These are phyloP conservation scores for Zelostemma sp. DNA, from an alignment of 1,140 invertebrate species.

Conservation along the genomic window DNA sequence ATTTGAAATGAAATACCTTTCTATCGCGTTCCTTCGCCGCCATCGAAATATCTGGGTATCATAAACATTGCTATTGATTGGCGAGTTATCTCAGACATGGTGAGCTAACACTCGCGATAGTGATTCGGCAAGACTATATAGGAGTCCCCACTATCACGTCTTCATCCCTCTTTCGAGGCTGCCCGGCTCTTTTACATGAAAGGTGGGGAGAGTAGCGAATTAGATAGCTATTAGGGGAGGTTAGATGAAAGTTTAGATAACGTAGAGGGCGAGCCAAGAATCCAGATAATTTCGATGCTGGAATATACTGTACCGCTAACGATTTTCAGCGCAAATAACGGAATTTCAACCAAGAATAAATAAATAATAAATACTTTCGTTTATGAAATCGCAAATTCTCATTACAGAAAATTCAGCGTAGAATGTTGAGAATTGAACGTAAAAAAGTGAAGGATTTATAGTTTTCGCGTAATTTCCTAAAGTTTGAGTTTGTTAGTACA, in stretches of 20 bases:
- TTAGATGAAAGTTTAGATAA: conserved; percentile 53
- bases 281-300: conserved; percentile 8
- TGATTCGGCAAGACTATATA: conserved; percentile 38
- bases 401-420: too few species aligned
- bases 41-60: neutral
- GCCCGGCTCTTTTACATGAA: conserved; percentile 46
- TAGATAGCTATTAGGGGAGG: conserved; percentile 49
- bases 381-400: neutral
- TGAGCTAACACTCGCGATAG: conserved; percentile 10
- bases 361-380: too few species aligned
- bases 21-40: too few species aligned
- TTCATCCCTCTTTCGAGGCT: conserved; percentile 44
- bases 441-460: neutral
- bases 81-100: neutral
- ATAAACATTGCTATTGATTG: neutral
- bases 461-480: conserved; percentile 1
- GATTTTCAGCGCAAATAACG: too few species aligned
- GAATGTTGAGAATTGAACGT: neutral
- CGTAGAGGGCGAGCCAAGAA: conserved; percentile 45
- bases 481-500: conserved; percentile 8
- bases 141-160: conserved; percentile 32
- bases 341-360: too few species aligned
- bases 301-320: too few species aligned
- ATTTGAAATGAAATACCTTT: too few species aligned
- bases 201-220: conserved; percentile 39